Base-by-base conservation (phyloP, 2,888 invertebrate species). In the Toxonevra muliebris region DNA sequence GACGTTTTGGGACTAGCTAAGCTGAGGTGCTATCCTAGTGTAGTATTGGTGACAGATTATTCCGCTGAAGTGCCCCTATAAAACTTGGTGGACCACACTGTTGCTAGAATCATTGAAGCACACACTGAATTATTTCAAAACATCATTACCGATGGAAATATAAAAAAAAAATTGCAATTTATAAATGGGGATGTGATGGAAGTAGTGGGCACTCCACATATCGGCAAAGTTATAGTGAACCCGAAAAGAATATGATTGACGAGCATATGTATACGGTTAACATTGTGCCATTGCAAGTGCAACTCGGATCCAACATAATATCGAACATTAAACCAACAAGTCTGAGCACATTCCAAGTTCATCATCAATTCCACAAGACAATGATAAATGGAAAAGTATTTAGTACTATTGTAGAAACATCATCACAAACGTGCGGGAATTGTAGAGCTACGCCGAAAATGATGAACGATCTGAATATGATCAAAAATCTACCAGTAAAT, bases 361-460 rank as follows among this genome's bases (percentile, higher is more conserved):
- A 40, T 52, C 68, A 64, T 60, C 40, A 64, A n/a, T 65, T 58
- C 43, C 62, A 65, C 17, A 57, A 65, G 43, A 53, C 65, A 12
- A 65, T 69, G 62, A 69, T 69, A 12, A 65, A 69, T 62, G 66
- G 69, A 9, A 69, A 69, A 43, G 48, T 58, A 13, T 65, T 65
- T 61, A 65, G 61, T 58, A 41, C 52, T 54, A 54, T 68, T 1
- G 50, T 61, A 40, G 58, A 68, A 61, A 57, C 58, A 19, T 61
- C 68, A n/a, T 52, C 65, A 13, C 68, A 65, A 68, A 65, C 15
- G 50, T 68, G 53, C 42, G 68, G 42, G 50, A 68, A 61, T 43
- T 68, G 65, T 40, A 42, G 20, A 11, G 53, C 58, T 41, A 52
- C 65, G 11, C 65, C 65, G n/a, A 65, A 61, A 58, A 42, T 30